Evolutionary conservation across 2,797 vertebrate genomes (phyloP).

Genomic region (Macrochelys suwanniensis): DNA sequence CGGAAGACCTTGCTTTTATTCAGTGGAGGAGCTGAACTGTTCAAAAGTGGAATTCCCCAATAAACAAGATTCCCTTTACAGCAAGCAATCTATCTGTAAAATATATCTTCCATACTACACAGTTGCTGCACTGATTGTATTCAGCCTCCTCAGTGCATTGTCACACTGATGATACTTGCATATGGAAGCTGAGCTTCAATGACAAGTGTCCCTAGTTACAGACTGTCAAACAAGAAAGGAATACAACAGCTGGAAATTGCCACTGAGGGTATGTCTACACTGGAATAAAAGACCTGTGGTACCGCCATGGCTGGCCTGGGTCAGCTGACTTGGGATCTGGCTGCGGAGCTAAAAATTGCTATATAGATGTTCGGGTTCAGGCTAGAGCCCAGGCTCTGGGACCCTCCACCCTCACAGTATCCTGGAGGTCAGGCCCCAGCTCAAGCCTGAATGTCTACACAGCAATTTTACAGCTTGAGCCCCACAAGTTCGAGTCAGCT

Average conservation of each 20-base stretch:
- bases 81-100: not conserved
- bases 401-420: not conserved
- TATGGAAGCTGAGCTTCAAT: not conserved
- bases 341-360: not conserved
- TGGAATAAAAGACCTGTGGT: not conserved
- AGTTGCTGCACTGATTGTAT: not conserved
- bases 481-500: not conserved
- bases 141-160: not conserved
- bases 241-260: conserved; percentile 22
- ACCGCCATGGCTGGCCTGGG: not conserved
- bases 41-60: conserved; percentile 14
- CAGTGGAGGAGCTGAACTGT: not conserved
- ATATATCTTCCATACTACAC: not conserved
- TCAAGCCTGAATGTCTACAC: not conserved
- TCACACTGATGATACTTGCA: not conserved
- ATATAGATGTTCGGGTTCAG: not conserved
- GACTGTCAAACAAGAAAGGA: not conserved
- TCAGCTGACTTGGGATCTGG: not conserved
- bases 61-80: not conserved
- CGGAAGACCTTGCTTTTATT: conserved; percentile 12
- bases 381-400: not conserved
- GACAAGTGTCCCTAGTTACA: not conserved
- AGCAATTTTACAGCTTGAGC: not conserved
- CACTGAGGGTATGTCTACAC: not conserved
- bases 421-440: not conserved